phyloP scores from a whole-genome alignment of 2,797 vertebrate genomes.

The Tenualosa ilisha region DNA sequence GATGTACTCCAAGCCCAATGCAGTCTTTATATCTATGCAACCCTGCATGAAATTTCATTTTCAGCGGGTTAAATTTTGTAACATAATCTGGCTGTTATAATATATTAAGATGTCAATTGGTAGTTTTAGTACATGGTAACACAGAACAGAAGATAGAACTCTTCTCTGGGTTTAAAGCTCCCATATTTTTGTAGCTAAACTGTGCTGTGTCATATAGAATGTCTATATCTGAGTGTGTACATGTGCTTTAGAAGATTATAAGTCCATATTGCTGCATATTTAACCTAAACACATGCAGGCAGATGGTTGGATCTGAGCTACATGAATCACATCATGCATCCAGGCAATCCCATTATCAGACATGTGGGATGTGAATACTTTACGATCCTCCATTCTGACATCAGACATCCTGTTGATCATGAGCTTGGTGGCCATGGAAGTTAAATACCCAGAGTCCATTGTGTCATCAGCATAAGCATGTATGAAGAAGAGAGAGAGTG shows the following conservation, averaged over 20 bases:
- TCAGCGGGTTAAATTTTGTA: neutral
- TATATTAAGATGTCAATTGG: neutral
- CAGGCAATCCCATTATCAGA: neutral
- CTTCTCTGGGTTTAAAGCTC: neutral
- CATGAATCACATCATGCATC: neutral
- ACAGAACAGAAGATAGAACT: neutral
- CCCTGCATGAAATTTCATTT: neutral
- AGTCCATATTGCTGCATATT: slow-evolving; percentile 6
- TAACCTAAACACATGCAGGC: neutral
- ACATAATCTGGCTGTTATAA: neutral
- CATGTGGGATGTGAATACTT: neutral
- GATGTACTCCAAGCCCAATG: neutral
- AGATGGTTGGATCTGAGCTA: neutral
- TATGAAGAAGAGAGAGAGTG: neutral
- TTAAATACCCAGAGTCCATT: neutral
- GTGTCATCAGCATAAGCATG: neutral
- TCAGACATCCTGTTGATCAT: neutral
- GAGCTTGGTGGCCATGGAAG: neutral
- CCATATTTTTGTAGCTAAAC: neutral
- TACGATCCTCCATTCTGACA: neutral
- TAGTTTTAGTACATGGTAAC: neutral
- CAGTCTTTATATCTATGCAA: neutral
- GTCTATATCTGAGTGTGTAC: neutral
- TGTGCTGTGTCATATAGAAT: neutral
- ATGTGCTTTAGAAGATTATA: neutral